These are phyloP conservation scores for Aspidiotus rigidus DNA, from an alignment of 2,888 invertebrate species.

Conservation along the genomic window DNA sequence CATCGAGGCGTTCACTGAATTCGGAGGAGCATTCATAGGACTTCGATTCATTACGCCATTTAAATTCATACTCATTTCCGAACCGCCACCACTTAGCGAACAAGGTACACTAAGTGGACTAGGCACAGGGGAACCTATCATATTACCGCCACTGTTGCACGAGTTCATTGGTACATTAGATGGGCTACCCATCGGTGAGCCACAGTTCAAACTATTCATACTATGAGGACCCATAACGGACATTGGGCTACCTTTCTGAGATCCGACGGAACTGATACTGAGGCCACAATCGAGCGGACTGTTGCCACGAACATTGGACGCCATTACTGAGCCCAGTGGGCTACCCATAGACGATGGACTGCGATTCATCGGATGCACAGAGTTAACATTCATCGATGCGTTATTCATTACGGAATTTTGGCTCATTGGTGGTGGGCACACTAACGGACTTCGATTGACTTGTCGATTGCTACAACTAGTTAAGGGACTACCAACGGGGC, in stretches of 20 bases:
- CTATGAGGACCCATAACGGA: conserved; percentile 33
- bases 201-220: conserved; percentile 38
- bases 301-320: conserved; percentile 43
- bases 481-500: conserved; percentile 47
- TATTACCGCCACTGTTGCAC: conserved; percentile 32
- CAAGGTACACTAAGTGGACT: conserved; percentile 48
- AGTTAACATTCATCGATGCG: conserved; percentile 60
- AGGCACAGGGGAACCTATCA: conserved; percentile 52
- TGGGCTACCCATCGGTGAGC: conserved; percentile 66
- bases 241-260: conserved; percentile 43
- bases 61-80: conserved; percentile 32
- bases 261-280: conserved; percentile 40
- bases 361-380: conserved; percentile 43
- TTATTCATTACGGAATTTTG: conserved; percentile 42
- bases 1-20: conserved; percentile 35
- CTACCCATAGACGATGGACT: conserved; percentile 40
- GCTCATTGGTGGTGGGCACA: conserved; percentile 36
- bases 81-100: conserved; percentile 43
- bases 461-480: conserved; percentile 20
- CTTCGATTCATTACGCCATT: conserved; percentile 24
- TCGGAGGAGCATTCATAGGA: conserved; percentile 24
- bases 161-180: conserved; percentile 47
- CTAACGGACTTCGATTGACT: conserved; percentile 38
- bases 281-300: conserved; percentile 44
- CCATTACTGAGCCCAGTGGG: conserved; percentile 37